Evolutionary conservation across 2,888 invertebrate genomes (phyloP).

Genomic region (Lycia hirtaria): DNA sequence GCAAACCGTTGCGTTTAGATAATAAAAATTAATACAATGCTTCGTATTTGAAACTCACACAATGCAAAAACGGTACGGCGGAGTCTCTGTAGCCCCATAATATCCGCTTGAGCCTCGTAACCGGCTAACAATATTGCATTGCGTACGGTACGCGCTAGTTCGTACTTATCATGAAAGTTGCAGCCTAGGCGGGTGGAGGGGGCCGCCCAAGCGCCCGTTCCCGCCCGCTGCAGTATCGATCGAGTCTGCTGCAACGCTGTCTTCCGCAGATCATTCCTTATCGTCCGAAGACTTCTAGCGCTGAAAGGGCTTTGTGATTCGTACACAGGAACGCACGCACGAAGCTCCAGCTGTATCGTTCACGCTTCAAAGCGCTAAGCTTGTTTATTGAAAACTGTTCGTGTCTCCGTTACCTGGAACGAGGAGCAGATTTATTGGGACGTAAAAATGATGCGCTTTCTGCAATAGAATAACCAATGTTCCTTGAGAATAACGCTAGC

Average conservation of each 20-base stretch:
- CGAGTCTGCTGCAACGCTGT: conserved; percentile 81
- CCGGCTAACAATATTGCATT: conserved; percentile 85
- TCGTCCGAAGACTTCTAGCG: conserved; percentile 68
- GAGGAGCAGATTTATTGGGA: conserved; percentile 49
- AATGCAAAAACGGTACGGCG: conserved; percentile 76
- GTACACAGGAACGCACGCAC: conserved; percentile 55
- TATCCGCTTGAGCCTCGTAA: conserved; percentile 83
- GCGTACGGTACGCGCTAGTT: conserved; percentile 85
- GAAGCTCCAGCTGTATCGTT: conserved; percentile 56
- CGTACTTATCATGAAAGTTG: conserved; percentile 85
- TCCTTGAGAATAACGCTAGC: conserved; percentile 4
- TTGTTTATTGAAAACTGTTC: conserved; percentile 68
- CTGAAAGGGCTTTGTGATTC: conserved; percentile 73
- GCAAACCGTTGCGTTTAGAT: conserved; percentile 46
- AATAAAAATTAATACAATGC: conserved; percentile 73
- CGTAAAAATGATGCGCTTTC: conserved; percentile 49
- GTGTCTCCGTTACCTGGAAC: conserved; percentile 46
- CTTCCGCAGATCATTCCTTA: conserved; percentile 84
- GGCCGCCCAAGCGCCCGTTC: conserved; percentile 39
- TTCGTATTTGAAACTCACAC: conserved; percentile 71
- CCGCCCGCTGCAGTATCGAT: conserved; percentile 79
- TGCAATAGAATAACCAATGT: conserved; percentile 22
- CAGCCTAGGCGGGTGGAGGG: conserved; percentile 70
- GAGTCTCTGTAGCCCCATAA: conserved; percentile 64
- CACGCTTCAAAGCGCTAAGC: conserved; percentile 63